Evolutionary conservation across 2,797 vertebrate species (phyloP).

Genomic region (Tympanoctomys barrerae): DNA sequence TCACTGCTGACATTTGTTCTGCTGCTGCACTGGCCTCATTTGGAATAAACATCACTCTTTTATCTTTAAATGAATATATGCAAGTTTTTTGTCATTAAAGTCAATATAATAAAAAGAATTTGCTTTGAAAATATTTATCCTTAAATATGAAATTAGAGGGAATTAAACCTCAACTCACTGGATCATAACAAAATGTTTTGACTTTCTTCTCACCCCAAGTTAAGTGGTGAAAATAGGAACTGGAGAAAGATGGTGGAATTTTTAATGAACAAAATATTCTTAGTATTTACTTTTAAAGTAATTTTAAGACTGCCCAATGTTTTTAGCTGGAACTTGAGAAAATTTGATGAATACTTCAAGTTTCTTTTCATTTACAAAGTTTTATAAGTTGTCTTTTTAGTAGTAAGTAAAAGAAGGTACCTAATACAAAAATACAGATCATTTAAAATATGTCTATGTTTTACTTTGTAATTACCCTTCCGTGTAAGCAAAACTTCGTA

Average conservation of each 20-base stretch:
- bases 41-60: background rate
- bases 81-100: background rate
- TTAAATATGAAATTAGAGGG: background rate
- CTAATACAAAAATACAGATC: background rate
- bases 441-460: background rate
- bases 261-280: conserved; percentile 44
- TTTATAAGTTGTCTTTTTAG: background rate
- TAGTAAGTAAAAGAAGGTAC: background rate
- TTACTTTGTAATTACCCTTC: conserved; percentile 6
- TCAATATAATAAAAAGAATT: background rate
- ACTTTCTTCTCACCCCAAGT: conserved; percentile 43
- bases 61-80: conserved; percentile 12
- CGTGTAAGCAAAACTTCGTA: background rate
- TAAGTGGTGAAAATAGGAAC: background rate
- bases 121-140: conserved; percentile 55
- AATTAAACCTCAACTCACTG: background rate
- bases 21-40: background rate
- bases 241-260: background rate
- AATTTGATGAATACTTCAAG: background rate
- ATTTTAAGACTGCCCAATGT: background rate
- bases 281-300: conserved; percentile 15
- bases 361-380: conserved; percentile 47
- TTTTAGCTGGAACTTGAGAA: conserved; percentile 32
- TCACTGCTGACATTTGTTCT: background rate
- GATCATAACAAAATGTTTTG: background rate